A percentile compares a stretch with the other conserved stretches of the same genome.
These are phyloP conservation scores for Oryzias woworae DNA, from an alignment of 2,113 vertebrate genomes.

Conservation along the genomic window DNA sequence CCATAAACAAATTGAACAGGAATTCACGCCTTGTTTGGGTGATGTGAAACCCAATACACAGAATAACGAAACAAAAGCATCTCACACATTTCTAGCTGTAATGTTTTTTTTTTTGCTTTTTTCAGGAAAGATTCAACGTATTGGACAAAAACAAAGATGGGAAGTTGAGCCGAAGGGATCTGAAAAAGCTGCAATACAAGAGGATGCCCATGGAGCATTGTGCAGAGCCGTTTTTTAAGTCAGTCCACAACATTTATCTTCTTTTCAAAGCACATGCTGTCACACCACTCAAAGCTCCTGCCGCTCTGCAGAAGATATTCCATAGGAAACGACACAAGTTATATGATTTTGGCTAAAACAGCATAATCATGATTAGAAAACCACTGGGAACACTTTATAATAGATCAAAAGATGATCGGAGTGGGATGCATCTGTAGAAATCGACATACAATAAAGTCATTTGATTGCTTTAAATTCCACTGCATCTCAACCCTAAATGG, in stretches of 20 bases:
- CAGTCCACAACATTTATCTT: constrained; percentile 15
- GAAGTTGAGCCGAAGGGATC: constrained; percentile 63
- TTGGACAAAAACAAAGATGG: constrained; percentile 70
- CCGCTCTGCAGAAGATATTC: too few relatives aligned
- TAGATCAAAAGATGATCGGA: too few relatives aligned
- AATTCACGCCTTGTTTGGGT: constrained; percentile 5
- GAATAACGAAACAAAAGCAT: neutral
- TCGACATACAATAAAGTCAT: too few relatives aligned
- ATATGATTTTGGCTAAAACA: too few relatives aligned
- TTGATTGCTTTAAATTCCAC: too few relatives aligned
- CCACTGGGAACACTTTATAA: too few relatives aligned
- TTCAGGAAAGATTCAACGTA: constrained; percentile 43
- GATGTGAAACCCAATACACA: constrained; percentile 1
- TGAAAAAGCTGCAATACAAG: constrained; percentile 70
- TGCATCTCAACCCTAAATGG: neutral
- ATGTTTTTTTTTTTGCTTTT: neutral
- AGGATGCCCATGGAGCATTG: constrained; percentile 63
- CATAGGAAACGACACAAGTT: too few relatives aligned
- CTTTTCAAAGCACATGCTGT: too few relatives aligned
- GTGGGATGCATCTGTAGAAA: too few relatives aligned
- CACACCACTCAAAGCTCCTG: too few relatives aligned
- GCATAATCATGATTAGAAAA: too few relatives aligned
- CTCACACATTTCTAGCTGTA: neutral
- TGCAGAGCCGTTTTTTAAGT: constrained; percentile 59
- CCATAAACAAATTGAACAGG: constrained; percentile 22